A percentile compares a stretch with the other conserved stretches of the same genome.
phyloP scores from a whole-genome alignment of 2,113 vertebrate genomes.

The Dasyurus viverrinus region DNA sequence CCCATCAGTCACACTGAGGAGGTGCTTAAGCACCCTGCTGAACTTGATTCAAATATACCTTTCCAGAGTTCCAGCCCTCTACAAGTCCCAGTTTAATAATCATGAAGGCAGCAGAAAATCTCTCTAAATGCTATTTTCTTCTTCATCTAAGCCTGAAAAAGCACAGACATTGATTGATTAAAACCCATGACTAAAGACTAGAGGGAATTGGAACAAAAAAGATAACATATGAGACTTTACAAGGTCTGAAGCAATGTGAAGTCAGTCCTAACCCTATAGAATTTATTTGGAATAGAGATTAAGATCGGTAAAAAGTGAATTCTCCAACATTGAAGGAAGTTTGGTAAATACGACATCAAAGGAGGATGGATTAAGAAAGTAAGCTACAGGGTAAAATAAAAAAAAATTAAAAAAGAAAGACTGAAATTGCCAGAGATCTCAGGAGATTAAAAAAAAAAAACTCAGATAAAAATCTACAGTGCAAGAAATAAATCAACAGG shows the following conservation, averaged over 20 bases:
- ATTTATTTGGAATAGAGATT: not conserved
- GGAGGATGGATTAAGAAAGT: not conserved
- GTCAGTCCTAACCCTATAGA: not conserved
- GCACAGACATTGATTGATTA: too few relatives aligned
- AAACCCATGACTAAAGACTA: too few relatives aligned
- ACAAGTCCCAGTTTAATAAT: too few relatives aligned
- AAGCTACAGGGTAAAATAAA: not conserved
- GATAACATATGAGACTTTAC: not conserved
- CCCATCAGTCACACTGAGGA: too few relatives aligned
- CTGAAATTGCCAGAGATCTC: not conserved
- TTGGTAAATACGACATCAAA: not conserved
- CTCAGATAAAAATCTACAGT: not conserved
- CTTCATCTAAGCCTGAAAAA: too few relatives aligned
- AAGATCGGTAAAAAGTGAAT: not conserved
- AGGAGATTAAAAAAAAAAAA: not conserved
- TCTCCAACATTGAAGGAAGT: not conserved
- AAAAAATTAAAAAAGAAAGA: not conserved
- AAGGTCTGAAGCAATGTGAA: not conserved
- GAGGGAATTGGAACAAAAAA: too few relatives aligned
- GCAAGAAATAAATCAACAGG: not conserved
- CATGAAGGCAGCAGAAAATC: too few relatives aligned
- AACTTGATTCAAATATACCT: too few relatives aligned
- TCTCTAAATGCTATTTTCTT: too few relatives aligned
- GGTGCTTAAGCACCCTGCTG: too few relatives aligned
- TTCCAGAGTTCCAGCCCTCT: too few relatives aligned